Conservation (phyloP, 2,113 vertebrate species). For the Argyrosomus japonicus region DNA sequence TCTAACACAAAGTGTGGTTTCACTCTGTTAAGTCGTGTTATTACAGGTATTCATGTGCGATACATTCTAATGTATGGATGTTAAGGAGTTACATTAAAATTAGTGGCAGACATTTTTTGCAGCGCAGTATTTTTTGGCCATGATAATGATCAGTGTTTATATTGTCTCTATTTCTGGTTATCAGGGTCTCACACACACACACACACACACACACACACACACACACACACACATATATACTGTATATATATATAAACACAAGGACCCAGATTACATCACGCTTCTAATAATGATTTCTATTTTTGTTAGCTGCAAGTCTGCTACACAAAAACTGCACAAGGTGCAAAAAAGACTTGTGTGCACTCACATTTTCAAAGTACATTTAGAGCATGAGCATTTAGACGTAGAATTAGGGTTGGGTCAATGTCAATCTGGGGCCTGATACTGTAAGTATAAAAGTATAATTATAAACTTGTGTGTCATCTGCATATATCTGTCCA, state of each 20-base stretch:
- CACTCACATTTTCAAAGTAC: neutral
- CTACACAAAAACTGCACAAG: neutral
- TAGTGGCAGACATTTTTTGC: slow-evolving; percentile 7
- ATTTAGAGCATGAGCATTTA: neutral
- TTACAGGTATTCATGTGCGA: no score
- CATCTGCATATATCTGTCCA: neutral
- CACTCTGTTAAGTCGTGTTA: neutral
- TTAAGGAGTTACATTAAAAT: neutral
- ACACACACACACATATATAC: slow-evolving; percentile 10
- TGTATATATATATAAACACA: neutral
- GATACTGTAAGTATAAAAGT: neutral
- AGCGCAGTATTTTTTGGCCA: neutral
- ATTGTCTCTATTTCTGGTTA: slow-evolving; percentile 54
- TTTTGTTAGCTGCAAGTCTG: neutral
- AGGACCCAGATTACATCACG: slow-evolving; percentile 28
- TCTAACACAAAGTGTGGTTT: neutral
- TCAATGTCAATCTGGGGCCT: neutral
- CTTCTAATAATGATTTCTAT: slow-evolving; percentile 17
- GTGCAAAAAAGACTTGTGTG: neutral
- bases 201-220: slow-evolving; percentile 12
- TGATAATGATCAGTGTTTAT: slow-evolving; percentile 55
- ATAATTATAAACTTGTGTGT: neutral
- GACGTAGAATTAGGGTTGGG: neutral
- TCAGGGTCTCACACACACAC: slow-evolving; percentile 14
- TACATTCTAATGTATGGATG: neutral